Evolutionary conservation across 2,888 invertebrate species (phyloP).

Genomic region (Scrobipalpa atriplicella): DNA sequence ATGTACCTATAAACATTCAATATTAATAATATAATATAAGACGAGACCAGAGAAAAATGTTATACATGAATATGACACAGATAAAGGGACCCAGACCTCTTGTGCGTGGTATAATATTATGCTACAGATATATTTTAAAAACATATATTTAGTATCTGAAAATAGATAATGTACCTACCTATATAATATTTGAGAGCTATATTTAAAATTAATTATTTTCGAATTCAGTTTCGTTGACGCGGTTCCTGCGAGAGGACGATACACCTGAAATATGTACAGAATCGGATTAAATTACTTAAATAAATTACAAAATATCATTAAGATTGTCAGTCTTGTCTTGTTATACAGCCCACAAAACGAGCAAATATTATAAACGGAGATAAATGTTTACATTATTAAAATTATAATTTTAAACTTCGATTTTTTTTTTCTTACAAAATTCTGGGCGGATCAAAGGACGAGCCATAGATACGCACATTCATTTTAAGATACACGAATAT

Average conservation of each 20-base stretch:
- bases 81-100: slow-evolving; percentile 63
- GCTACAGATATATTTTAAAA: slow-evolving; percentile 53
- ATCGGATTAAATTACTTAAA: not conserved
- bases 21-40: not conserved
- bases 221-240: not conserved
- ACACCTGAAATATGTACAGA: not conserved
- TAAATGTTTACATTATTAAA: too few species aligned
- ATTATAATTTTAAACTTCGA: too few species aligned
- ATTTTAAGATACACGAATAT: too few species aligned
- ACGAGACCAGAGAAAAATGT: slow-evolving; percentile 39
- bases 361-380: too few species aligned
- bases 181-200: slow-evolving; percentile 62
- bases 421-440: too few species aligned
- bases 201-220: not conserved
- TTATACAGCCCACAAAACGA: too few species aligned
- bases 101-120: slow-evolving; percentile 50
- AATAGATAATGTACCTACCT: slow-evolving; percentile 40
- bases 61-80: slow-evolving; percentile 46
- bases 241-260: not conserved
- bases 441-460: too few species aligned
- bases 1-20: too few species aligned
- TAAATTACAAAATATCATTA: too few species aligned
- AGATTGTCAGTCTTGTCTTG: too few species aligned
- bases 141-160: slow-evolving; percentile 54
- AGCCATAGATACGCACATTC: too few species aligned